Percentiles rank a stretch among this genome's conserved stretches.
These are phyloP conservation scores for Polydrusus tereticollis DNA, from an alignment of 2,888 invertebrate genomes.

Conservation along the genomic window DNA sequence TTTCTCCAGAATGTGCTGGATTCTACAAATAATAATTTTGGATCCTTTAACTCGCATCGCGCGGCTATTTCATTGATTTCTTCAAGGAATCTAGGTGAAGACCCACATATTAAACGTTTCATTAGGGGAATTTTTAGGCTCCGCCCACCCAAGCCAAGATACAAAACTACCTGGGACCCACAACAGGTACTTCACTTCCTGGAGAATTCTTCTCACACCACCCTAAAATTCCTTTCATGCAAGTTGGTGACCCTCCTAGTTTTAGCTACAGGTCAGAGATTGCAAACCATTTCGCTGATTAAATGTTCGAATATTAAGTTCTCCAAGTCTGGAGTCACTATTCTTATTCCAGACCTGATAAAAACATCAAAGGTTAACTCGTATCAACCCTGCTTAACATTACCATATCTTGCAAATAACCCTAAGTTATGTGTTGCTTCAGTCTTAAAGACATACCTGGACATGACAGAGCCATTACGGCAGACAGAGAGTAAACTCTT, in stretches of 20 bases:
- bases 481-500: not conserved
- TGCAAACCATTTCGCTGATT: slow-evolving; percentile 19
- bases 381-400: not conserved
- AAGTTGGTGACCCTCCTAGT: slow-evolving; percentile 21
- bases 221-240: slow-evolving; percentile 4
- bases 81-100: too few relatives aligned
- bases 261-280: slow-evolving; percentile 17
- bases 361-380: slow-evolving; percentile 5
- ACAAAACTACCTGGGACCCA: too few relatives aligned
- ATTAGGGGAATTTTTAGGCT: too few relatives aligned
- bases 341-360: slow-evolving; percentile 5
- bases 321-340: not conserved
- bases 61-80: too few relatives aligned
- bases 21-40: too few relatives aligned
- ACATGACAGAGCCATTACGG: not conserved
- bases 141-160: too few relatives aligned
- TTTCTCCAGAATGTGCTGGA: too few relatives aligned
- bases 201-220: not conserved
- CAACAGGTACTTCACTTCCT: too few relatives aligned
- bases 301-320: slow-evolving; percentile 26
- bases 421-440: not conserved
- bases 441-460: not conserved
- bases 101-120: too few relatives aligned
- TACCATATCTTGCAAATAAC: slow-evolving; percentile 8
- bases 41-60: too few relatives aligned